Conservation (phyloP, 2,888 invertebrate species). For the Lagria hirta region DNA sequence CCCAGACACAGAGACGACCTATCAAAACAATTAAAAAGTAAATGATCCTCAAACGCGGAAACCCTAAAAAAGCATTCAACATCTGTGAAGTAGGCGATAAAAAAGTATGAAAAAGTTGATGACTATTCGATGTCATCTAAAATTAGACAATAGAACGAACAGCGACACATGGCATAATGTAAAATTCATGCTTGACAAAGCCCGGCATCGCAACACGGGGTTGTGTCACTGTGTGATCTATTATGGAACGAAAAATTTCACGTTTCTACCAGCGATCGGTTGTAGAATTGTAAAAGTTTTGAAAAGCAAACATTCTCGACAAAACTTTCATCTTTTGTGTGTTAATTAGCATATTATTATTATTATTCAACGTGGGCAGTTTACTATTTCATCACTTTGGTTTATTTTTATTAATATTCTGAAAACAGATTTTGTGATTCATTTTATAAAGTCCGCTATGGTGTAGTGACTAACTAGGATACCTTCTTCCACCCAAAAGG, state of each 20-base stretch:
- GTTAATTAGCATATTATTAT: slow-evolving; percentile 17
- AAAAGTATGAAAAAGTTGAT: slow-evolving; percentile 14
- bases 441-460: too few species aligned
- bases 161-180: slow-evolving; percentile 22
- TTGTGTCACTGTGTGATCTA: slow-evolving; percentile 17
- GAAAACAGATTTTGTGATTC: too few species aligned
- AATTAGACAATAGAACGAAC: slow-evolving; percentile 24
- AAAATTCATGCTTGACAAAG: slow-evolving; percentile 20
- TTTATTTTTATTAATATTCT: too few species aligned
- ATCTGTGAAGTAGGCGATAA: too few species aligned
- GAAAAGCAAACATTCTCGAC: background rate
- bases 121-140: slow-evolving; percentile 16
- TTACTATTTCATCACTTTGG: too few species aligned
- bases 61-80: too few species aligned
- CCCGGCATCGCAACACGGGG: slow-evolving; percentile 13
- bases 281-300: slow-evolving; percentile 10
- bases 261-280: slow-evolving; percentile 1
- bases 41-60: too few species aligned
- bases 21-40: too few species aligned
- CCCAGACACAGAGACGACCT: too few species aligned
- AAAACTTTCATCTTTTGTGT: slow-evolving; percentile 14
- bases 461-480: too few species aligned
- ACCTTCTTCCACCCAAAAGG: too few species aligned
- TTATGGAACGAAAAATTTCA: slow-evolving; percentile 12
- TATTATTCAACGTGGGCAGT: too few species aligned